Conservation (phyloP, 2,113 vertebrate species). For the Scomber japonicus region DNA sequence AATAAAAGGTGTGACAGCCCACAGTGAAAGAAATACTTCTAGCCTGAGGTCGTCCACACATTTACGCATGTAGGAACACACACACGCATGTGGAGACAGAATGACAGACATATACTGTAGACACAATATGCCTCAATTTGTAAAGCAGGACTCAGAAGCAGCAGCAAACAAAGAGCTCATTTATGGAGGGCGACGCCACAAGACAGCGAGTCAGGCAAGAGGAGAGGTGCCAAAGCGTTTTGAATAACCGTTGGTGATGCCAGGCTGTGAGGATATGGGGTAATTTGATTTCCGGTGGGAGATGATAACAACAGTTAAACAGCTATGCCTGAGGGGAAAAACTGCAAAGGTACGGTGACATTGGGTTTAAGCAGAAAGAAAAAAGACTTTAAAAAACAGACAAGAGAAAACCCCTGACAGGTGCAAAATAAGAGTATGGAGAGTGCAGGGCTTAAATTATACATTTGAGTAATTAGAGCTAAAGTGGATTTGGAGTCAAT, state of each 20-base stretch:
- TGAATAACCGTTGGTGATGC: conserved; percentile 79
- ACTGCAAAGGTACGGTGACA: conserved; percentile 62
- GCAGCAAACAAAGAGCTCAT: conserved; percentile 83
- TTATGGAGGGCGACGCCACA: conserved; percentile 80
- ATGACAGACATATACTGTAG: conserved; percentile 65
- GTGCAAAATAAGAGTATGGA: conserved; percentile 56
- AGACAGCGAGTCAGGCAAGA: conserved; percentile 73
- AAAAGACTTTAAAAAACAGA: conserved; percentile 14
- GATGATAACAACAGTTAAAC: conserved; percentile 78
- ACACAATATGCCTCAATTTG: conserved; percentile 81
- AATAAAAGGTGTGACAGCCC: conserved; percentile 61
- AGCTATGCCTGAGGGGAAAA: conserved; percentile 62
- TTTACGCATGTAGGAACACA: conserved; percentile 33
- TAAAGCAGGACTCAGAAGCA: conserved; percentile 84
- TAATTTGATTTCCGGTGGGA: conserved; percentile 83
- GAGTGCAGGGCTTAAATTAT: conserved; percentile 58
- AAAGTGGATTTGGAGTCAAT: conserved; percentile 62
- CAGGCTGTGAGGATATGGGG: conserved; percentile 75
- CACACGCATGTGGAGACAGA: conserved; percentile 36
- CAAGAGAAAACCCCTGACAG: conserved; percentile 28
- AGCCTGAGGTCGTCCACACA: conserved; percentile 55
- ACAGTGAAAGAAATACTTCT: conserved; percentile 54
- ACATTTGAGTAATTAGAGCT: conserved; percentile 71
- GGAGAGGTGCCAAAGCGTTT: conserved; percentile 79
- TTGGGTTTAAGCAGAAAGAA: conserved; percentile 38